Percentiles rank a stretch among this genome's conserved stretches.
These are phyloP conservation scores for Pteruthius melanotis DNA, from an alignment of 2,113 vertebrate species.

Conservation along the genomic window DNA sequence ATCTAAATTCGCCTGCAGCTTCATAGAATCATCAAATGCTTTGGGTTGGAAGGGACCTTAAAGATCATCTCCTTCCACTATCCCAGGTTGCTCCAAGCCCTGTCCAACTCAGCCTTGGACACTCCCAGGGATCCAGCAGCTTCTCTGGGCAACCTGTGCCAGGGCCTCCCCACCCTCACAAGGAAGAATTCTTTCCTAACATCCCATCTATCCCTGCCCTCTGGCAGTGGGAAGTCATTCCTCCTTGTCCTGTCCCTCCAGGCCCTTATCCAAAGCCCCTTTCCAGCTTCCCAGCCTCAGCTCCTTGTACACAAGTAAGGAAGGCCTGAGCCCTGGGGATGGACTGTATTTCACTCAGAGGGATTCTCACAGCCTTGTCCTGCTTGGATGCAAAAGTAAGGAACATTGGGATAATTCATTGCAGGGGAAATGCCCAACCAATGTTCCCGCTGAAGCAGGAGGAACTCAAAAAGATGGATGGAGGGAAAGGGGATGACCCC, in stretches of 20 bases:
- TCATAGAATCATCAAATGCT: neutral
- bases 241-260: neutral
- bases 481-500: neutral
- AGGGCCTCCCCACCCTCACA: neutral
- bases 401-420: neutral
- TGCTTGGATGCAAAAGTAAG: neutral
- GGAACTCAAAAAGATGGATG: neutral
- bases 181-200: accelerated
- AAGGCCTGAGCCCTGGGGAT: neutral
- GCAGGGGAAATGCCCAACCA: neutral
- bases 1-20: neutral
- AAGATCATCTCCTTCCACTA: neutral
- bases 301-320: neutral
- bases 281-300: neutral
- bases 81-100: neutral
- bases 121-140: neutral
- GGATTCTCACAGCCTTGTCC: neutral
- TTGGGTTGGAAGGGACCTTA: neutral
- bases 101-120: accelerated
- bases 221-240: neutral
- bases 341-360: neutral
- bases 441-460: neutral
- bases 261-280: neutral
- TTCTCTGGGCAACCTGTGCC: neutral
- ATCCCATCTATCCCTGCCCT: accelerated